Conservation (phyloP, 2,797 vertebrate species). For the Lepus oiostolus region DNA sequence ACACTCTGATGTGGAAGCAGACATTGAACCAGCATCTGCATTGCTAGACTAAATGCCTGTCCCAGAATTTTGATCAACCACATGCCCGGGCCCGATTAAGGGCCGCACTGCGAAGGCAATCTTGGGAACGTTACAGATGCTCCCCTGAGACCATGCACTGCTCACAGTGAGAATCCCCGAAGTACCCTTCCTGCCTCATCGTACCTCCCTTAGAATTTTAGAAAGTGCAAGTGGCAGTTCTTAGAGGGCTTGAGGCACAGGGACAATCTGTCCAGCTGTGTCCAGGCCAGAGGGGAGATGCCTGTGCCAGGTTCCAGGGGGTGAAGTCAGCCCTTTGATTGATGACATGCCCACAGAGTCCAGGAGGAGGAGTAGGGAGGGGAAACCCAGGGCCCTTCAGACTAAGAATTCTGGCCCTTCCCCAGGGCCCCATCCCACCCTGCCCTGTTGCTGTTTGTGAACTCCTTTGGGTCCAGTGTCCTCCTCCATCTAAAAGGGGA, state of each 20-base stretch:
- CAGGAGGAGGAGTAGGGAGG: neutral
- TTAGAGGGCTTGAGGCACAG: neutral
- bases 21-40: too few species aligned
- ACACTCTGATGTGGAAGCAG: too few species aligned
- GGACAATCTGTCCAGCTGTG: neutral
- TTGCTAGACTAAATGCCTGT: too few species aligned
- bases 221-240: neutral
- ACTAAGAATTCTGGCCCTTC: conserved; percentile 3
- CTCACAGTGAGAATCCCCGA: conserved; percentile 28
- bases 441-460: neutral
- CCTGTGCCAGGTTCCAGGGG: neutral
- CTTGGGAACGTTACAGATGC: neutral
- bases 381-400: neutral
- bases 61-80: conserved; percentile 34
- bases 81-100: neutral
- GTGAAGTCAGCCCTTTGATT: neutral
- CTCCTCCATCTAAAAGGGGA: neutral
- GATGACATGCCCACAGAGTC: neutral
- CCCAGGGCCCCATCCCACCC: neutral
- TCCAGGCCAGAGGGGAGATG: neutral
- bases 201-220: neutral
- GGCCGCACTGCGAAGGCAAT: neutral
- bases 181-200: neutral
- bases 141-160: neutral
- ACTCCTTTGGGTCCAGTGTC: neutral